Percentiles rank a stretch among this genome's conserved stretches.
phyloP scores from a whole-genome alignment of 2,888 invertebrate species.

The Diogma glabrata region DNA sequence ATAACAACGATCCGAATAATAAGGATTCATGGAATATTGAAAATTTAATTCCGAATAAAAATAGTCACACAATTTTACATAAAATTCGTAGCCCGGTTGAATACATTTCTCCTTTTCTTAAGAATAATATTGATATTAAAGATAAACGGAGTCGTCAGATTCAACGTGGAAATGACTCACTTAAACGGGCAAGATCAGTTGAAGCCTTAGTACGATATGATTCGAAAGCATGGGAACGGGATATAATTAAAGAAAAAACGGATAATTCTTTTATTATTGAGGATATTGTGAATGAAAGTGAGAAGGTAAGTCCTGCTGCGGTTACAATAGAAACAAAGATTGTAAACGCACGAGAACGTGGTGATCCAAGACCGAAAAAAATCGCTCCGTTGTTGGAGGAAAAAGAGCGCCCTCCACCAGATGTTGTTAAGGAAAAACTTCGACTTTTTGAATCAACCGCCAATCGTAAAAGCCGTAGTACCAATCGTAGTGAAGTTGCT shows the following conservation, averaged over 20 bases:
- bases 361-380: conserved; percentile 38
- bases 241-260: conserved; percentile 13
- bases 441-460: conserved; percentile 69
- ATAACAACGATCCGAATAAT: too few species aligned
- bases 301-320: conserved; percentile 6
- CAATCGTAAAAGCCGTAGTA: conserved; percentile 40
- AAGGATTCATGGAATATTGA: too few species aligned
- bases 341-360: conserved; percentile 33
- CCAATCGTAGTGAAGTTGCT: conserved; percentile 42
- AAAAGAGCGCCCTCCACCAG: conserved; percentile 74
- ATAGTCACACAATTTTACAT: background rate
- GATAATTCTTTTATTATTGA: conserved; percentile 6
- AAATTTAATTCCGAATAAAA: too few species aligned
- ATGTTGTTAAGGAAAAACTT: conserved; percentile 76
- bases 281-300: too few species aligned
- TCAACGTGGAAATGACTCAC: conserved; percentile 47
- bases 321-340: conserved; percentile 37
- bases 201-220: conserved; percentile 67
- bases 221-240: conserved; percentile 30
- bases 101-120: conserved; percentile 3
- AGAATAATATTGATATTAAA: background rate
- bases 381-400: conserved; percentile 54
- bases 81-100: background rate
- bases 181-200: conserved; percentile 77
- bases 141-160: conserved; percentile 40